phyloP scores from a whole-genome alignment of 2,888 invertebrate species.

The Eristalis arbustorum region DNA sequence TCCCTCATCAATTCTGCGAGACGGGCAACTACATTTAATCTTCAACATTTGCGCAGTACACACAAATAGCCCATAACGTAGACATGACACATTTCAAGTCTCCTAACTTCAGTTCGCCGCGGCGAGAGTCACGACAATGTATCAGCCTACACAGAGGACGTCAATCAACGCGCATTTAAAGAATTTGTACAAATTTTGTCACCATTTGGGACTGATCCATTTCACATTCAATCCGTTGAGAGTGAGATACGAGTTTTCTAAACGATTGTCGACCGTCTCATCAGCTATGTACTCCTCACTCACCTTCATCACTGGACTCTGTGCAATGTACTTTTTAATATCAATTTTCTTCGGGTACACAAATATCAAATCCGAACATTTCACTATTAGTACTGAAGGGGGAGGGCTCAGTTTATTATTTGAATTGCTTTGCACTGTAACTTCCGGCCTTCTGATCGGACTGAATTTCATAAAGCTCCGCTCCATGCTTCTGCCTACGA shows the following conservation, averaged over 20 bases:
- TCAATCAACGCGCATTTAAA: background rate
- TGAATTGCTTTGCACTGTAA: background rate
- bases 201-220: background rate
- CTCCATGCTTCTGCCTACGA: background rate
- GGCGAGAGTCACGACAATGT: background rate
- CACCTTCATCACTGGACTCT: background rate
- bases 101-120: too few species aligned
- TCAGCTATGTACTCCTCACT: background rate
- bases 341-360: background rate
- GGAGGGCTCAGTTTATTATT: rapidly evolving
- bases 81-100: too few species aligned
- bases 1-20: too few species aligned
- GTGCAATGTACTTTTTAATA: background rate
- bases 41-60: too few species aligned
- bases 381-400: too few species aligned
- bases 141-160: background rate
- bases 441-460: background rate
- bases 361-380: background rate
- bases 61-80: too few species aligned
- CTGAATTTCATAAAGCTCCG: background rate
- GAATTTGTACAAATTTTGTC: background rate
- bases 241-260: background rate
- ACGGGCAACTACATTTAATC: too few species aligned
- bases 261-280: background rate
- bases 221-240: background rate